Conservation (phyloP, 2,888 invertebrate species). For the Pyralis farinalis region DNA sequence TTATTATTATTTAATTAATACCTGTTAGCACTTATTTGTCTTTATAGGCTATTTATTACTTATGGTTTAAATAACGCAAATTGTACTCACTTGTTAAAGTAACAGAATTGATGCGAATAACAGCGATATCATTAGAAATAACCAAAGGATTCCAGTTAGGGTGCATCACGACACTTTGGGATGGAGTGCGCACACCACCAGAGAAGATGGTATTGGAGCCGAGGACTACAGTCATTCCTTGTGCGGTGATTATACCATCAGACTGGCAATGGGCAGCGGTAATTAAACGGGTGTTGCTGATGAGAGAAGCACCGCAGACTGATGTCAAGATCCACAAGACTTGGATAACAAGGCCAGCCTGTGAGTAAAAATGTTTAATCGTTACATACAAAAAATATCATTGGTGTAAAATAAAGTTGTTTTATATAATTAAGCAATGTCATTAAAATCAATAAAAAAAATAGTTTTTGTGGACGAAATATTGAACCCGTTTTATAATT, state of each 20-base stretch:
- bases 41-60: too few relatives aligned
- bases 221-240: constrained; percentile 22
- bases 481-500: too few relatives aligned
- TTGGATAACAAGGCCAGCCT: constrained; percentile 48
- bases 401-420: too few relatives aligned
- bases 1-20: too few relatives aligned
- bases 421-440: too few relatives aligned
- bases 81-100: constrained; percentile 28
- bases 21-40: too few relatives aligned
- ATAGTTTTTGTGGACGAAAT: too few relatives aligned
- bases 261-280: constrained; percentile 29
- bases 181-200: constrained; percentile 21
- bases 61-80: too few relatives aligned
- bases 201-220: constrained; percentile 25
- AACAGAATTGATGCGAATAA: constrained; percentile 27
- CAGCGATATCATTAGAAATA: constrained; percentile 24
- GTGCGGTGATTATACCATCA: constrained; percentile 22
- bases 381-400: too few relatives aligned
- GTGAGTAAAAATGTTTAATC: too few relatives aligned
- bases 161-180: constrained; percentile 20
- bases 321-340: constrained; percentile 36
- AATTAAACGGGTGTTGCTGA: constrained; percentile 16
- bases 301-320: constrained; percentile 37
- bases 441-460: too few relatives aligned
- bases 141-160: constrained; percentile 20